Evolutionary conservation across 2,113 vertebrate species (phyloP).

Genomic region (Python bivittatus): DNA sequence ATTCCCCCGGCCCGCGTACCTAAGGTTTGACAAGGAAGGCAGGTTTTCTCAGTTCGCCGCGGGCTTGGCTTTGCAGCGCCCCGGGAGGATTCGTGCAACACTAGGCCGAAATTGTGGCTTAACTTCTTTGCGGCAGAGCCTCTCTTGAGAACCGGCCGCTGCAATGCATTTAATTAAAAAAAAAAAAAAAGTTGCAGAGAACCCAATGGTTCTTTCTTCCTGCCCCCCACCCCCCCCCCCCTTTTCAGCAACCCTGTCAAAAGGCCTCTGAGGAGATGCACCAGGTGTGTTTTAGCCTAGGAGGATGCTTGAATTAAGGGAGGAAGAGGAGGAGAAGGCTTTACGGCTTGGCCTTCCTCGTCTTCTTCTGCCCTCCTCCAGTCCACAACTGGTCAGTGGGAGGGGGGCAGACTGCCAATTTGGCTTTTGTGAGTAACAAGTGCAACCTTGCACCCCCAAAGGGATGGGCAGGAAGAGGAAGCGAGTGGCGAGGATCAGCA

Average conservation of each 20-base stretch:
- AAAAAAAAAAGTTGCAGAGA: background rate
- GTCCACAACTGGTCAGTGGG: background rate
- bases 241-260: background rate
- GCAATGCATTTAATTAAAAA: background rate
- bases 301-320: too few relatives aligned
- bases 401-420: constrained; percentile 35
- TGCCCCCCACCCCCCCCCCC: background rate
- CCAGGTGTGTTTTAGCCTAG: background rate
- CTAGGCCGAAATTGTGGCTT: background rate
- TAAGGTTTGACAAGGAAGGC: background rate
- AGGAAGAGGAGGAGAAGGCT: background rate
- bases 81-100: background rate
- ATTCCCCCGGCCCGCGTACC: background rate
- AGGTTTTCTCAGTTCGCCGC: background rate
- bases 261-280: background rate
- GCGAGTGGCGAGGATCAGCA: background rate
- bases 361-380: background rate
- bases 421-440: constrained; percentile 28
- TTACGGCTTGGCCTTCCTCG: background rate
- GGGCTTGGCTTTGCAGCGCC: background rate
- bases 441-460: constrained; percentile 38
- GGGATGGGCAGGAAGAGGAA: constrained; percentile 19
- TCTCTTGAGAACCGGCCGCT: background rate
- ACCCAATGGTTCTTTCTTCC: background rate
- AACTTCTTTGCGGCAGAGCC: background rate